Percentiles rank a stretch among this genome's conserved stretches.
Conservation (phyloP, 2,797 vertebrate genomes). For the Avahi laniger region DNA sequence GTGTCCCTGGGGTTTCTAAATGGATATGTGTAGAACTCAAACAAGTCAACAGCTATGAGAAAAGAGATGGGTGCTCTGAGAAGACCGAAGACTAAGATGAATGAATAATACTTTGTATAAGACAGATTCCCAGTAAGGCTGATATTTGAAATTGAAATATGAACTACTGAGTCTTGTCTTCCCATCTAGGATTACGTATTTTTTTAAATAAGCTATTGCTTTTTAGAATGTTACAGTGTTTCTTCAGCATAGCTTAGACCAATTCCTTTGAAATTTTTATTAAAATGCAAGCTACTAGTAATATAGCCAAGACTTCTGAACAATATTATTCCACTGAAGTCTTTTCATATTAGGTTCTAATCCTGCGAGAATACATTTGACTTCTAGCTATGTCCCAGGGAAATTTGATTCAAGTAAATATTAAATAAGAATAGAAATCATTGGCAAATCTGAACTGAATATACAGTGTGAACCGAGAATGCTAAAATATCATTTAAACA, state of each 20-base stretch:
- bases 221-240: background rate
- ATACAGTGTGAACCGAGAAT: background rate
- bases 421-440: conserved; percentile 21
- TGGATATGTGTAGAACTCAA: background rate
- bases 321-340: conserved; percentile 9
- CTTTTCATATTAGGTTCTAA: conserved; percentile 42
- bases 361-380: conserved; percentile 42
- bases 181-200: background rate
- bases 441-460: conserved; percentile 12
- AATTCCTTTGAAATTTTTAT: conserved; percentile 48
- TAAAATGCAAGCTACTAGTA: conserved; percentile 44
- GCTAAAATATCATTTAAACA: conserved; percentile 9
- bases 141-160: background rate
- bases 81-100: background rate
- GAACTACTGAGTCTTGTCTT: background rate
- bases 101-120: background rate
- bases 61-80: background rate
- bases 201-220: conserved; percentile 24
- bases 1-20: background rate
- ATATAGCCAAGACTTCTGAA: conserved; percentile 17
- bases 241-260: background rate
- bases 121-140: background rate
- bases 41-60: background rate
- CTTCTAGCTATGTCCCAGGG: background rate
- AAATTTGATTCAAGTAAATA: conserved; percentile 55